Evolutionary conservation across 64 coral and sea anemone species (phyloP).

Genomic region (Trachythela sp.): DNA sequence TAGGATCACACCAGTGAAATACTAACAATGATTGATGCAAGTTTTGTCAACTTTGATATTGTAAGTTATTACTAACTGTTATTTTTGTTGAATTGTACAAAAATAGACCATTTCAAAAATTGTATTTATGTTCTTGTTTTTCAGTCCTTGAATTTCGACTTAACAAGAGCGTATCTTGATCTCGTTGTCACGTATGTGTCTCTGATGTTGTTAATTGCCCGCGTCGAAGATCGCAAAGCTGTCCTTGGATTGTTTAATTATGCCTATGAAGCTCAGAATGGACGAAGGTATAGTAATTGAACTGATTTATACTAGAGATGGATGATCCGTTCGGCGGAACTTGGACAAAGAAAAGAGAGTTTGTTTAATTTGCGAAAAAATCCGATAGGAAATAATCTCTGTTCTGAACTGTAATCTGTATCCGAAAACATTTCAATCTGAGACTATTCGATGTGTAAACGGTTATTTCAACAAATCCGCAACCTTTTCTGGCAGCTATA

Average conservation of each 20-base stretch:
- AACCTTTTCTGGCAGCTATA: too few relatives aligned
- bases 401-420: too few relatives aligned
- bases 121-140: constrained; percentile 21
- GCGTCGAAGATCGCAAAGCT: constrained; percentile 95
- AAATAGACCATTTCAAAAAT: too few relatives aligned
- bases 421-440: too few relatives aligned
- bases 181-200: constrained; percentile 80
- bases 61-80: constrained; percentile 48
- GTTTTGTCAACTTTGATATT: constrained; percentile 98
- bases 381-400: too few relatives aligned
- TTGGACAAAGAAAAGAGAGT: too few relatives aligned
- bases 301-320: background rate
- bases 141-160: constrained; percentile 81
- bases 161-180: constrained; percentile 95
- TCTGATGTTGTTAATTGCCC: constrained; percentile 75
- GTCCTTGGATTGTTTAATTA: constrained; percentile 93
- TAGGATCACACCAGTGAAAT: constrained; percentile 95
- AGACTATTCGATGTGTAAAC: too few relatives aligned
- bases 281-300: constrained; percentile 66
- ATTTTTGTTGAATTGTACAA: too few relatives aligned
- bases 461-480: too few relatives aligned
- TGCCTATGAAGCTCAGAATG: constrained; percentile 97
- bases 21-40: constrained; percentile 94
- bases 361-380: too few relatives aligned
- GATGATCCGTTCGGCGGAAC: too few relatives aligned